These are phyloP conservation scores for Schrankia costaestrigalis DNA, from an alignment of 2,888 invertebrate genomes.

Conservation along the genomic window DNA sequence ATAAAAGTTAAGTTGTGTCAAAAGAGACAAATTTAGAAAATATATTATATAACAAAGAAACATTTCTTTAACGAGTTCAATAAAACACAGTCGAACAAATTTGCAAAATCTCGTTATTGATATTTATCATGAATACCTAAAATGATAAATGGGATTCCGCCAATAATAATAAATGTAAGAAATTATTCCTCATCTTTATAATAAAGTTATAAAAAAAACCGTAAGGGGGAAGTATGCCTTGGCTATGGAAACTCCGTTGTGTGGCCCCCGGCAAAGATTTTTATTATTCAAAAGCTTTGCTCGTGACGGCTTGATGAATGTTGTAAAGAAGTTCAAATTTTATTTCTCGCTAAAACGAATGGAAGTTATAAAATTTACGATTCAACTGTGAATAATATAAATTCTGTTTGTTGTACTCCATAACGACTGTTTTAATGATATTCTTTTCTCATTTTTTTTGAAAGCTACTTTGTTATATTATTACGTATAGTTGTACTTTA, in stretches of 20 bases:
- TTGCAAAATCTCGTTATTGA: constrained; percentile 36
- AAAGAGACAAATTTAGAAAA: too few species aligned
- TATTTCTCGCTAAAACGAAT: constrained; percentile 59
- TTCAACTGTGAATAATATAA: constrained; percentile 45
- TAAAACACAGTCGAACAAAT: constrained; percentile 25
- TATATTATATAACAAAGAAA: too few species aligned
- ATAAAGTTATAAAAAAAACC: constrained; percentile 40
- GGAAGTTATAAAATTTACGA: constrained; percentile 53
- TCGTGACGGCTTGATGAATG: constrained; percentile 73
- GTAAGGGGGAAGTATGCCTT: constrained; percentile 30
- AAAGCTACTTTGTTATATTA: constrained; percentile 15
- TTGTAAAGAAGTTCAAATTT: constrained; percentile 69
- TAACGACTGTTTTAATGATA: constrained; percentile 28
- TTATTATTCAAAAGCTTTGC: constrained; percentile 74
- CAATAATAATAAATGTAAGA: constrained; percentile 50
- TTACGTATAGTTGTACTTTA: too few species aligned
- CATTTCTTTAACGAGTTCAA: too few species aligned
- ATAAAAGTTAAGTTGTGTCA: too few species aligned
- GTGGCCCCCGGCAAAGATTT: constrained; percentile 44
- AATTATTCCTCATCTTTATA: constrained; percentile 42
- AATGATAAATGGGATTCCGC: constrained; percentile 38
- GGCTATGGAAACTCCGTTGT: constrained; percentile 26
- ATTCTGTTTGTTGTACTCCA: constrained; percentile 39
- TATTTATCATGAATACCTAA: constrained; percentile 37
- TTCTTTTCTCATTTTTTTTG: constrained; percentile 22